phyloP scores from a whole-genome alignment of 2,797 vertebrate genomes.

The Falco berigora region DNA sequence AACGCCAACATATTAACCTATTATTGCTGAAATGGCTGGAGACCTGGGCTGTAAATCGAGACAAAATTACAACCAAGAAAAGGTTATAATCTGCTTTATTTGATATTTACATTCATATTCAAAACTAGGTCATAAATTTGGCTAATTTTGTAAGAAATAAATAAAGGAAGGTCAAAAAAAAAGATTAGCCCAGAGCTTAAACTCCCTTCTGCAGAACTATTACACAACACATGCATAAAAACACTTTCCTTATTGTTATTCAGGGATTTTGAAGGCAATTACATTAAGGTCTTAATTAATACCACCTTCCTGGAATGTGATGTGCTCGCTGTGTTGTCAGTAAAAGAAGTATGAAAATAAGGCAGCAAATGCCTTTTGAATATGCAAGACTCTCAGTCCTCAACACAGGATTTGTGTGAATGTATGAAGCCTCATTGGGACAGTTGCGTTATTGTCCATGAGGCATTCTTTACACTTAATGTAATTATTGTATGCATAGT shows the following conservation, averaged over 20 bases:
- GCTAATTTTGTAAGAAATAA: neutral
- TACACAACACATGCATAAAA: neutral
- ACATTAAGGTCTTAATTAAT: conserved; percentile 53
- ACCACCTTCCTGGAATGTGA: conserved; percentile 63
- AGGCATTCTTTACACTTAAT: neutral
- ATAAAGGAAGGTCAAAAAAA: neutral
- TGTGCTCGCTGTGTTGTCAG: conserved; percentile 61
- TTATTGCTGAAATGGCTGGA: neutral
- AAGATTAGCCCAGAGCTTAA: neutral
- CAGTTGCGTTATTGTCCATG: neutral
- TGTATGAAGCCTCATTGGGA: neutral
- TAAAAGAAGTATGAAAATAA: neutral
- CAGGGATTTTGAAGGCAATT: conserved; percentile 71
- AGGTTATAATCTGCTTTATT: neutral
- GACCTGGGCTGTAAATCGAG: neutral
- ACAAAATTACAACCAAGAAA: neutral
- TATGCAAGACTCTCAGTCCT: neutral
- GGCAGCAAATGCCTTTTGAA: neutral
- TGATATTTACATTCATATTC: neutral
- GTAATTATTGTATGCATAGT: neutral
- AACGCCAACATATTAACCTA: neutral
- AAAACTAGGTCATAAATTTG: neutral
- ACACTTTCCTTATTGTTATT: neutral
- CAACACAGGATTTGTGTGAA: neutral
- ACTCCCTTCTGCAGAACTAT: neutral